Conservation (phyloP, 2,113 vertebrate genomes). For the Esox niger region DNA sequence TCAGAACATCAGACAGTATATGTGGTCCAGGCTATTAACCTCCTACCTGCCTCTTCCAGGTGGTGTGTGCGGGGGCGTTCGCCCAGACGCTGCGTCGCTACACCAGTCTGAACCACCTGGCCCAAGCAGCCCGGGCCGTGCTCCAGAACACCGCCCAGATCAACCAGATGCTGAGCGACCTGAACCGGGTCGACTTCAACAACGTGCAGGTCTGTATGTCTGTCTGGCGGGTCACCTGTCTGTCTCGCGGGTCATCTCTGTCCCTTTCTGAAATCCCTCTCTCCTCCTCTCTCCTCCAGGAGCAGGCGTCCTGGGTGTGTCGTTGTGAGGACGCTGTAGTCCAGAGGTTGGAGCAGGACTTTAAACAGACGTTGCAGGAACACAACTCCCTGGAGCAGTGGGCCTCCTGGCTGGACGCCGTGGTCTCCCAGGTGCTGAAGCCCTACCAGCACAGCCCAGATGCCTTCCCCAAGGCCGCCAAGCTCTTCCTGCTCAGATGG, state of each 20-base stretch:
- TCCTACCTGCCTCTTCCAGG: conserved; percentile 57
- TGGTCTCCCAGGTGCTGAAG: conserved; percentile 89
- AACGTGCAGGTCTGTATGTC: conserved; percentile 87
- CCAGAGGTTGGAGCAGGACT: conserved; percentile 90
- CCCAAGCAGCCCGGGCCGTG: conserved; percentile 88
- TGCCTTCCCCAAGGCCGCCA: conserved; percentile 86
- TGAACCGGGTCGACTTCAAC: conserved; percentile 91
- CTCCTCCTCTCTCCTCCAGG: conserved; percentile 61
- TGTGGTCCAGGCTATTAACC: neutral
- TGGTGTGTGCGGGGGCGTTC: conserved; percentile 87
- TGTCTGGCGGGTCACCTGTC: too few relatives aligned
- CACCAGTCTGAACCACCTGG: conserved; percentile 89
- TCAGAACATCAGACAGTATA: neutral
- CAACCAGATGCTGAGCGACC: conserved; percentile 92
- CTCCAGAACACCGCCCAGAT: conserved; percentile 92
- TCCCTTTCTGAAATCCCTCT: neutral
- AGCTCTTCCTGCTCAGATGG: conserved; percentile 93
- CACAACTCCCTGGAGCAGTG: conserved; percentile 94
- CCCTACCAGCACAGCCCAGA: conserved; percentile 83
- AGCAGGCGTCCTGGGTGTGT: conserved; percentile 94
- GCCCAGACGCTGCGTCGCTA: conserved; percentile 90
- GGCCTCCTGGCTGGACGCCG: conserved; percentile 89
- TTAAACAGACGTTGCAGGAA: conserved; percentile 91
- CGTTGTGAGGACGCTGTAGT: conserved; percentile 89
- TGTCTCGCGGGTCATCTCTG: too few relatives aligned